Conservation (phyloP, 2,888 invertebrate genomes). For the Ommatoiulus sabulosus region DNA sequence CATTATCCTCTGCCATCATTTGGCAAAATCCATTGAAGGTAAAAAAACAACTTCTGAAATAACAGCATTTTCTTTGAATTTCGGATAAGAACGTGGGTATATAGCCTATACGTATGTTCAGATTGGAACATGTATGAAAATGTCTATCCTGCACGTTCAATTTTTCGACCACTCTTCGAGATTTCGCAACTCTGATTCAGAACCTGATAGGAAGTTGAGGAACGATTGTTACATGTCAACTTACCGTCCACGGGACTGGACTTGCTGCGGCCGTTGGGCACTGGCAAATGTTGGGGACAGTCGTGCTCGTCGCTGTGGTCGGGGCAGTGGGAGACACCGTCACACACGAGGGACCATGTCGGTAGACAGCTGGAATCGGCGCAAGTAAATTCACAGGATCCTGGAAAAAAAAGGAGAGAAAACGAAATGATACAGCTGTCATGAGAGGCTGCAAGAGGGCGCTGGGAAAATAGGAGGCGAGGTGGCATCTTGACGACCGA, state of each 20-base stretch:
- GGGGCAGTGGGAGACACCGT: conserved; percentile 59
- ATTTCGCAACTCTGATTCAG: too few relatives aligned
- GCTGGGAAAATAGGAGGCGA: not conserved
- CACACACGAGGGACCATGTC: conserved; percentile 60
- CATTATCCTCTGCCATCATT: too few relatives aligned
- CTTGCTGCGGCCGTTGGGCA: conserved; percentile 50
- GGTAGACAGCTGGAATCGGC: conserved; percentile 58
- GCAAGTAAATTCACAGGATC: conserved; percentile 60
- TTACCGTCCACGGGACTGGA: conserved; percentile 54
- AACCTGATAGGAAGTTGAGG: too few relatives aligned
- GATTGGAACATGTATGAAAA: too few relatives aligned
- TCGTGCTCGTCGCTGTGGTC: conserved; percentile 60
- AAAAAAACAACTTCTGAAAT: too few relatives aligned
- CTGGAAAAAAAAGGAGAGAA: not conserved
- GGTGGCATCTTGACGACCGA: not conserved
- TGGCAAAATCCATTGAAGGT: too few relatives aligned
- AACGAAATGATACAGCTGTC: not conserved
- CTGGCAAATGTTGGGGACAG: conserved; percentile 58
- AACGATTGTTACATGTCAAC: not conserved
- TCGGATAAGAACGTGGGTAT: too few relatives aligned
- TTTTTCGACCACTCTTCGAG: too few relatives aligned
- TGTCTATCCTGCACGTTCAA: too few relatives aligned
- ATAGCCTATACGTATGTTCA: too few relatives aligned
- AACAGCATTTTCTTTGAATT: too few relatives aligned
- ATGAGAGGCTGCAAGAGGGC: not conserved